Conservation (phyloP, 2,888 invertebrate genomes). For the Athrips mouffetella region DNA sequence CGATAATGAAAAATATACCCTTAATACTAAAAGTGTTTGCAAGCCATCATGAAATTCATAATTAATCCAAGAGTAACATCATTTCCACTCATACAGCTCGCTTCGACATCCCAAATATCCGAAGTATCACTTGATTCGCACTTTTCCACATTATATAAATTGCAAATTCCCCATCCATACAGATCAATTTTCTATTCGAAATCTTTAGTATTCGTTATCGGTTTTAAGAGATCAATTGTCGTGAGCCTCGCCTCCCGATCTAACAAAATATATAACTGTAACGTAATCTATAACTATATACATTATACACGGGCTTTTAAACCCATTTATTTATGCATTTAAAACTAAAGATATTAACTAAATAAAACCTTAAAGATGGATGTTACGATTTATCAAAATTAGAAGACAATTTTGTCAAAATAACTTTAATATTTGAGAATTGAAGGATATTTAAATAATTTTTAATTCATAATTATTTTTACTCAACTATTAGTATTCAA, state of each 20-base stretch:
- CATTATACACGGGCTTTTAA: constrained; percentile 4
- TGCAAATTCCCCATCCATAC: constrained; percentile 6
- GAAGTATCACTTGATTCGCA: too few relatives aligned
- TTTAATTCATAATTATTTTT: not conserved
- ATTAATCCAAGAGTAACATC: too few relatives aligned
- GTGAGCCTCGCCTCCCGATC: constrained; percentile 33
- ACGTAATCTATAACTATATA: constrained; percentile 9
- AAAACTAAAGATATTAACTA: constrained; percentile 3
- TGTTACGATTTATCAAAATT: not conserved
- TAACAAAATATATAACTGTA: constrained; percentile 25
- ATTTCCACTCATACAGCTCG: too few relatives aligned
- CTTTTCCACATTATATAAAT: too few relatives aligned
- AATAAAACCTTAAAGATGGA: constrained; percentile 7
- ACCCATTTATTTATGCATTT: constrained; percentile 1
- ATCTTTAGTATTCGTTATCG: constrained; percentile 34
- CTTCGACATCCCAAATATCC: too few relatives aligned
- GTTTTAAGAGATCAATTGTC: constrained; percentile 42
- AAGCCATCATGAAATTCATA: too few relatives aligned
- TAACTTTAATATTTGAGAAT: constrained; percentile 5
- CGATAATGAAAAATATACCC: too few relatives aligned
- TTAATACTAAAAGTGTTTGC: too few relatives aligned
- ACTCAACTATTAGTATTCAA: not conserved
- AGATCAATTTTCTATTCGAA: constrained; percentile 1
- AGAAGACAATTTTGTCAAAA: not conserved
- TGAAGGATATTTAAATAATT: not conserved